Evolutionary conservation across 2,888 invertebrate species (phyloP), one percentile per base, ranked within the genome.

Genomic region (Leucophora obtusa): DNA sequence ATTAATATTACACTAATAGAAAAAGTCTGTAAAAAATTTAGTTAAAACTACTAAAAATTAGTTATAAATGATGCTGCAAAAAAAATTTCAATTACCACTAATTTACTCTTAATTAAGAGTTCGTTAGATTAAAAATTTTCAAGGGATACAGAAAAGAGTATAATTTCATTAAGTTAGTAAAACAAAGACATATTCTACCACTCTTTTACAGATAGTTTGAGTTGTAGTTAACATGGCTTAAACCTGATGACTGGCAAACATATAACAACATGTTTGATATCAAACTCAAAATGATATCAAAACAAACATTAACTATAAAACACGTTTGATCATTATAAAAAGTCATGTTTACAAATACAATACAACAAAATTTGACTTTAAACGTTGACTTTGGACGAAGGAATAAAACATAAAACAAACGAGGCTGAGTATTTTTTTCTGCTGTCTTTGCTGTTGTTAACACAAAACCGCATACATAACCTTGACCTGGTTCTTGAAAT

Each of bases 401-500:
- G 77, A 69, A 78, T 78, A 68, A 63, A 24, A 70, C 47, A 56
- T 62, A 75, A 59, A 66, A 74, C 59, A 74, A 68, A 54, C 69
- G 69, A 62, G 75, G 75, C 75, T 75, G 62, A 75, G 24, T 54
- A 28, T 33, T n/a, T n/a, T 8, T 33, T 66, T 58, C n/a, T 21
- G 4, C 7, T 28, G 4, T 28, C 6, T 28, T 62, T 60, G 8
- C 10, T 66, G 63, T 69, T 79, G 69, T 59, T 73, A 74, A 73
- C 65, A 5, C 38, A 62, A 69, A 38, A 54, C 73, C 66, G 77
- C 77, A 68, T 70, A 69, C 68, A 53, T 86, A 89, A 89, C 89
- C 89, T 89, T 89, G 89, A 89, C 89, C 89, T 86, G 89, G 88
- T 89, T 89, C 89, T 89, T 87, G 87, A 89, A 88, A 87, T 85